Base-by-base conservation (phyloP, 2,888 invertebrate genomes). In the Hirtodrosophila cameraria region DNA sequence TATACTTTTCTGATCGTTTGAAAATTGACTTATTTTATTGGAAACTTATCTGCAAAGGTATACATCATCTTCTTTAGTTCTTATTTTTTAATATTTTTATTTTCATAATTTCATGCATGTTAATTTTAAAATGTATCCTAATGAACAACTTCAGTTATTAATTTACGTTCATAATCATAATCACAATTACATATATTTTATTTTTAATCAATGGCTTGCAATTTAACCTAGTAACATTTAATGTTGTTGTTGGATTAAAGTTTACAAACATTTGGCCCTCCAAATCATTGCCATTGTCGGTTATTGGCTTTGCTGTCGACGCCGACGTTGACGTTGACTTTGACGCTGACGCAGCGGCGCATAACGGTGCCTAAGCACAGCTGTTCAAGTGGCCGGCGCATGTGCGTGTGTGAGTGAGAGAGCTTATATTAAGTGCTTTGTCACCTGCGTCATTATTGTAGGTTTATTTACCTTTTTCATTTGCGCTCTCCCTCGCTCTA, bases 251-350 rank as follows among this genome's bases (percentile, higher is more conserved):
- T 43, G 45, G 11, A 8, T 15, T 8, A 33, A 13, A 57, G 54
- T 62, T 68, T 70, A 64, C 46, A 62, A 69, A 66, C 50, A 55
- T 36, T 39, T 16, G 54, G 36, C 55, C 63, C 59, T 23, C 23
- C 3, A 23, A 55, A 31, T 75, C 71, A 80, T 55, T 80, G 80
- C 63, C 72, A 72, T 68, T 71, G 49, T 65, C 68, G 73, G 62
- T 43, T 59, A 41, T 62, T 73, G 60, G 46, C 60, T 35, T 48
- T n/a, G 20, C 28, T 13, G 16, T 31, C 11, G 27, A 25, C 20
- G 45, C 50, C 39, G 49, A 25, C 9, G 9, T 33, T 31, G 23
- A 20, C 11, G 45, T 36, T 31, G 20, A 3, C 1, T 18, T 33
- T 25, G 43, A 16, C 12, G 30, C 20, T 33, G 45, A 46, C 46